Conservation (phyloP, 2,113 vertebrate species). For the Paradisaea rubra region DNA sequence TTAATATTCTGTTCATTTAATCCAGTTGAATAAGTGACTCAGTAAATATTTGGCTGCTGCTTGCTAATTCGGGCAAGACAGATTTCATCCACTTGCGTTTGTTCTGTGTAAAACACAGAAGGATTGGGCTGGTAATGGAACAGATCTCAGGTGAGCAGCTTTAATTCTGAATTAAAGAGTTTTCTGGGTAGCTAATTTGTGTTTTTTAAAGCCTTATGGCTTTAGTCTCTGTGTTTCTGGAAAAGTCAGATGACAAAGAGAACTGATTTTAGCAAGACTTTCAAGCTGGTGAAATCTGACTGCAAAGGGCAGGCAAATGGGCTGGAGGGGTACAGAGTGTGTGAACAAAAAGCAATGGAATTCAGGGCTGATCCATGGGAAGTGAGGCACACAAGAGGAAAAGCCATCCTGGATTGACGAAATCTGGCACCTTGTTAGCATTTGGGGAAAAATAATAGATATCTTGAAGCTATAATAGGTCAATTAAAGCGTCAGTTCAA, state of each 20-base stretch:
- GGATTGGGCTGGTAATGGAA: neutral
- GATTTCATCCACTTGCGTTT: neutral
- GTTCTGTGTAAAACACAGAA: neutral
- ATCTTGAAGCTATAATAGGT: neutral
- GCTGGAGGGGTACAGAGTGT: neutral
- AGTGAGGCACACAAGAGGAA: neutral
- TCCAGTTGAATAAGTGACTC: neutral
- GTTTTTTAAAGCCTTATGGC: neutral
- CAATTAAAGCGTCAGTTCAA: neutral
- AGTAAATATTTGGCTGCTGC: slow-evolving; percentile 3
- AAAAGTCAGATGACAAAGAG: neutral
- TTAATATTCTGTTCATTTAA: slow-evolving; percentile 26
- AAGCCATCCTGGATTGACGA: neutral
- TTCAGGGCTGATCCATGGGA: neutral
- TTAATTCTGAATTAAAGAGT: neutral
- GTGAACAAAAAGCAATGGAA: neutral
- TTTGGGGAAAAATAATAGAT: neutral
- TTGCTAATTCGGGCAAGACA: neutral
- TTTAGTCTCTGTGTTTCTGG: neutral
- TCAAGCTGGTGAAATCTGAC: neutral
- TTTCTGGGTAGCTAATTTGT: neutral
- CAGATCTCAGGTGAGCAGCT: neutral
- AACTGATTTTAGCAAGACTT: neutral
- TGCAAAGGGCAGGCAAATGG: neutral
- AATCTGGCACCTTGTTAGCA: neutral